Conservation (phyloP, 2,888 invertebrate species). For the Parnassius orleans region DNA sequence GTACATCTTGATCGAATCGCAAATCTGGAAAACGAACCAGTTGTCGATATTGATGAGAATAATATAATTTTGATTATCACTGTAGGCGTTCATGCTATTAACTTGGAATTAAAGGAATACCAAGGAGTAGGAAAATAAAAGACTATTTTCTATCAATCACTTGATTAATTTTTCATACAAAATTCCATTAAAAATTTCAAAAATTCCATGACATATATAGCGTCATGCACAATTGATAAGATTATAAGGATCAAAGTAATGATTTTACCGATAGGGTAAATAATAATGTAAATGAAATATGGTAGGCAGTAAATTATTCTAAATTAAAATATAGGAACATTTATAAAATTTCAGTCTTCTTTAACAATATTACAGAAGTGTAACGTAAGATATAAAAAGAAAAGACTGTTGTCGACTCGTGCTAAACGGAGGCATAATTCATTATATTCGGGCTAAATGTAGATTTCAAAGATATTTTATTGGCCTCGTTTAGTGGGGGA, state of each 20-base stretch:
- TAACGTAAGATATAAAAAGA: constrained; percentile 62
- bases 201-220: constrained; percentile 78
- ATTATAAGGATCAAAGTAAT: constrained; percentile 73
- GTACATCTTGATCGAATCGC: too few relatives aligned
- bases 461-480: constrained; percentile 9
- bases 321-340: constrained; percentile 81
- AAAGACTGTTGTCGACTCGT: constrained; percentile 67
- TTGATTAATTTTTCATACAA: constrained; percentile 79
- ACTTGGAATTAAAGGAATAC: not conserved
- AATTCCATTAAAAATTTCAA: constrained; percentile 80
- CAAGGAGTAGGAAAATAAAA: constrained; percentile 44
- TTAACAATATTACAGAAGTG: constrained; percentile 72
- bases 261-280: constrained; percentile 68
- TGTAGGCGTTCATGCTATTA: too few relatives aligned
- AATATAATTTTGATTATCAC: too few relatives aligned
- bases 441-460: not conserved
- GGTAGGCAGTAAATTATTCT: constrained; percentile 76
- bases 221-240: constrained; percentile 78
- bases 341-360: constrained; percentile 76
- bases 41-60: too few relatives aligned
- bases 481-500: constrained; percentile 37
- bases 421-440: constrained; percentile 39
- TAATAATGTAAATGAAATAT: constrained; percentile 71
- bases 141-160: constrained; percentile 72
- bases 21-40: too few relatives aligned